phyloP scores from a whole-genome alignment of 2,888 invertebrate species.

The Synanthedon tipuliformis region DNA sequence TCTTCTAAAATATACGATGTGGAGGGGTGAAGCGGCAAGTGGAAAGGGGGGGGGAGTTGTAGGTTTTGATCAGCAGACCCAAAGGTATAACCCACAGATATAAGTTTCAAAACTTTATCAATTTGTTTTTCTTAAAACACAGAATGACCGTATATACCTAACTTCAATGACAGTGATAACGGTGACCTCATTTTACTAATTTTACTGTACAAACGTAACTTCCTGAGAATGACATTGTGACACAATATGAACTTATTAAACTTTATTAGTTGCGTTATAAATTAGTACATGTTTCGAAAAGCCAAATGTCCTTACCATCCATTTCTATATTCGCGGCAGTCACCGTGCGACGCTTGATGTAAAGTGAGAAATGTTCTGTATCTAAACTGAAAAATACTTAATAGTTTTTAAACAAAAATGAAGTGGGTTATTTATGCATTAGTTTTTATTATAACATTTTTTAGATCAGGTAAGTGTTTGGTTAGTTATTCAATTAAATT shows the following conservation, averaged over 20 bases:
- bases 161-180: neutral
- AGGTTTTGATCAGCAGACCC: too few species aligned
- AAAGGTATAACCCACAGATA: too few species aligned
- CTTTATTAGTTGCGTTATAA: neutral
- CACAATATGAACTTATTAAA: neutral
- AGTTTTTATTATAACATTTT: slow-evolving; percentile 40
- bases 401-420: slow-evolving; percentile 17
- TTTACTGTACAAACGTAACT: neutral
- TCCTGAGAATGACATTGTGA: neutral
- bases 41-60: too few species aligned
- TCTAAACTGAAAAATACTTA: neutral
- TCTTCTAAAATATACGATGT: too few species aligned
- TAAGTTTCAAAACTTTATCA: too few species aligned
- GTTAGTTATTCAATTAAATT: neutral
- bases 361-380: neutral
- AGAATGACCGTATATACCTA: too few species aligned
- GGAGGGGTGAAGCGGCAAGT: too few species aligned
- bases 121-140: too few species aligned
- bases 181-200: neutral
- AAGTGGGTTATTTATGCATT: slow-evolving; percentile 46
- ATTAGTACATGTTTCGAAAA: neutral
- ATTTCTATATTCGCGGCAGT: too few species aligned
- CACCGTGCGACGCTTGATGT: neutral
- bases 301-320: neutral
- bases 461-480: slow-evolving; percentile 32